Evolutionary conservation across 2,797 vertebrate genomes (phyloP).

Genomic region (Mormyrops attenuatus): DNA sequence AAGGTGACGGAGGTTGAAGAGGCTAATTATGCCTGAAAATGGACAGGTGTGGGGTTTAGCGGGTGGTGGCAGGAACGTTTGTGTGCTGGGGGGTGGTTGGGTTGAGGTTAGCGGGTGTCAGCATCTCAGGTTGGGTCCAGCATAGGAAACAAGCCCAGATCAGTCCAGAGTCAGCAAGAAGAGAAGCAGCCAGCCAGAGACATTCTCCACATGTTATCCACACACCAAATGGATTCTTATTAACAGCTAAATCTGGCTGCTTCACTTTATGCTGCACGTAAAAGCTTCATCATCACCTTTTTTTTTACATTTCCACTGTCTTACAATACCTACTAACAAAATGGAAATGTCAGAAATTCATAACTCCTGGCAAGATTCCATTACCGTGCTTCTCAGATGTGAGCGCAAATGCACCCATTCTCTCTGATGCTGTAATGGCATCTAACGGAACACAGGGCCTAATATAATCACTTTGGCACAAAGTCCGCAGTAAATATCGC

Average conservation of each 20-base stretch:
- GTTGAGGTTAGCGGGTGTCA: not conserved
- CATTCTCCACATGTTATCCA: not conserved
- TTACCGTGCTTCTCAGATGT: constrained; percentile 2
- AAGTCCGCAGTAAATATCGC: constrained; percentile 18
- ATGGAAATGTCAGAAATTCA: constrained; percentile 23
- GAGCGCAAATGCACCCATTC: not conserved
- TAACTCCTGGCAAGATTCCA: constrained; percentile 21
- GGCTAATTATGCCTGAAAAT: constrained; percentile 11
- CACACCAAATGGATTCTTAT: not conserved
- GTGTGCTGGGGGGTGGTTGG: not conserved
- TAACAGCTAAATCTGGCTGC: not conserved
- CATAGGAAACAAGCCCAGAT: not conserved
- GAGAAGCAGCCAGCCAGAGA: not conserved
- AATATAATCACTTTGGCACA: constrained; percentile 12
- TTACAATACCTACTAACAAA: not conserved
- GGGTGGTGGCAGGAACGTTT: not conserved
- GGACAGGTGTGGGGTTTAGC: constrained; percentile 8
- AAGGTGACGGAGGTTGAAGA: not conserved
- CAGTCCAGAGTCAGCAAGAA: not conserved
- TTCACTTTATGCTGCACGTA: not conserved
- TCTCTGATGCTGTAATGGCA: not conserved
- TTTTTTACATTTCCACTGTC: not conserved
- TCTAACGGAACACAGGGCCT: not conserved
- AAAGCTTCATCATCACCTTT: not conserved
- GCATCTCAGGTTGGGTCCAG: not conserved